Conservation (phyloP, 2,888 invertebrate genomes). For the Onthophagus sagittarius region DNA sequence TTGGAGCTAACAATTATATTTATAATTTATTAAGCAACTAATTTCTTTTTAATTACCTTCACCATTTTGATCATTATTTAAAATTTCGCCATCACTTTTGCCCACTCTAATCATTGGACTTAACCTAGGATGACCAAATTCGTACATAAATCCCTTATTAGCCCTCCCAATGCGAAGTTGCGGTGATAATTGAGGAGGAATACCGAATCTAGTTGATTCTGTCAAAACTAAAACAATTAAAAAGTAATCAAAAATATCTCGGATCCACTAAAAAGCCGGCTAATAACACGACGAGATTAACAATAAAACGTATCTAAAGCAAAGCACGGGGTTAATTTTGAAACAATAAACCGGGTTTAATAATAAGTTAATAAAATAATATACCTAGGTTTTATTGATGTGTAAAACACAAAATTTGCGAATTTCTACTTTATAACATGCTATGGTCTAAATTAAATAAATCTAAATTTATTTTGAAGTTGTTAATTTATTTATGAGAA, state of each 20-base stretch:
- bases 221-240: not conserved
- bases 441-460: not conserved
- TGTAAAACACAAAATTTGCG: not conserved
- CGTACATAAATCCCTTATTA: not conserved
- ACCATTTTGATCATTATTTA: not conserved
- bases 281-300: too few relatives aligned
- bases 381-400: not conserved
- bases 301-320: too few relatives aligned
- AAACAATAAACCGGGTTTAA: not conserved
- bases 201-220: not conserved
- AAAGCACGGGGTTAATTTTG: not conserved
- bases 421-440: not conserved
- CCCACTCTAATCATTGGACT: constrained; percentile 1
- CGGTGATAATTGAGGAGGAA: not conserved
- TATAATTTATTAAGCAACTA: not conserved
- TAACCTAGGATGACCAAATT: not conserved
- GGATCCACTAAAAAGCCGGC: too few relatives aligned
- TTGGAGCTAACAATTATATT: not conserved
- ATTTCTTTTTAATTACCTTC: not conserved
- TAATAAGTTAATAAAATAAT: not conserved
- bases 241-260: not conserved
- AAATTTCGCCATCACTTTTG: not conserved
- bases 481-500: not conserved
- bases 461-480: not conserved
- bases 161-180: not conserved